Percentiles rank a stretch among this genome's conserved stretches.
Evolutionary conservation across 2,113 vertebrate genomes (phyloP).

Genomic region (Lamprotornis superbus): DNA sequence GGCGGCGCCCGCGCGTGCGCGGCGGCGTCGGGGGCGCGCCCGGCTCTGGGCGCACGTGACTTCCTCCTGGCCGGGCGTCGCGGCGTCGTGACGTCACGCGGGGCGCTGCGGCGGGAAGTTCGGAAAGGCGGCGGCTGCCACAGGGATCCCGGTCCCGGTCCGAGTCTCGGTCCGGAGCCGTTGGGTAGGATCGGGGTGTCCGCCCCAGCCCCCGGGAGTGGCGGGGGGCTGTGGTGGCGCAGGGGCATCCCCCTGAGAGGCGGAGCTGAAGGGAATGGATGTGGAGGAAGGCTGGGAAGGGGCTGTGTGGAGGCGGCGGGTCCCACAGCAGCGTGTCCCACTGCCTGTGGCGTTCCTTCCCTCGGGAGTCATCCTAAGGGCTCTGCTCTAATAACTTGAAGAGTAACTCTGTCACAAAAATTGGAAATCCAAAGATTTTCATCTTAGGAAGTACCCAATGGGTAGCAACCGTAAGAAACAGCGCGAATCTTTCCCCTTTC

Average conservation of each 20-base stretch:
- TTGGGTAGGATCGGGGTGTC: neutral
- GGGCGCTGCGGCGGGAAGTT: neutral
- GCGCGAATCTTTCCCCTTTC: rapidly evolving
- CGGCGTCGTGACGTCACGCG: neutral
- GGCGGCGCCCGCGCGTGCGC: neutral
- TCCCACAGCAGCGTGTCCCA: neutral
- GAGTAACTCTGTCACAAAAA: too few relatives aligned
- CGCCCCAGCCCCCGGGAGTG: too few relatives aligned
- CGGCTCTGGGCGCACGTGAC: neutral
- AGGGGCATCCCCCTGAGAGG: too few relatives aligned
- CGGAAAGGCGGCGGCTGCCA: neutral
- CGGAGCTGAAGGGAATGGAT: neutral
- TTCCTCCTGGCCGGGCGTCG: neutral
- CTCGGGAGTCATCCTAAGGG: rapidly evolving
- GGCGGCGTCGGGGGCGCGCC: neutral
- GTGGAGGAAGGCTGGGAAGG: neutral
- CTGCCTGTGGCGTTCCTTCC: neutral
- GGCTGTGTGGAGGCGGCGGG: neutral
- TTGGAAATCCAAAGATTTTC: neutral
- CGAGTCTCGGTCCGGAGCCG: too few relatives aligned
- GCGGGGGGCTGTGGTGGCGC: neutral
- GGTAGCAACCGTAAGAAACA: rapidly evolving
- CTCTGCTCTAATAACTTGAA: rapidly evolving
- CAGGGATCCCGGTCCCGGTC: too few relatives aligned
- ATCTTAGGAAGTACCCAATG: rapidly evolving